Evolutionary conservation across 2,888 invertebrate species (phyloP), one percentile per base, ranked within the genome.

Genomic region (Temnothorax ravouxi): DNA sequence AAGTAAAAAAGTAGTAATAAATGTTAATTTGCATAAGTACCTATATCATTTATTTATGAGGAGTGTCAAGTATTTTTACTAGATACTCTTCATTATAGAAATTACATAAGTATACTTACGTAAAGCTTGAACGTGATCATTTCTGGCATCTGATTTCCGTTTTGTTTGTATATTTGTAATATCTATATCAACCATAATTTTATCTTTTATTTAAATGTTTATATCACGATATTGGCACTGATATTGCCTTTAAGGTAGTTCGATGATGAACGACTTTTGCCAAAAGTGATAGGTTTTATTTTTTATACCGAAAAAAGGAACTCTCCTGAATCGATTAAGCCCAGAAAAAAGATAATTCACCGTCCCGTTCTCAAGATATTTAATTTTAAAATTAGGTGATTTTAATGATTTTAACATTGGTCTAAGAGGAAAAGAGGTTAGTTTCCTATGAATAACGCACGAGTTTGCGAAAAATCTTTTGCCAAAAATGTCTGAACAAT

Each of bases 1-100:
- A 38, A n/a, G 34, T 25, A 21, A 52, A 71, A 34, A n/a, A n/a
- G 25, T n/a, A 34, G 18, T 34, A 71, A 71, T 34, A 9, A 52
- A 66, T 44, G 15, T 69, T n/a, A 67, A 62, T 62, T 62, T 62
- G n/a, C 38, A 34, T 62, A 64, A 64, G 41, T 66, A 66, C 5
- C 21, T 13, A 21, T 62, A 18, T 11, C 38, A 1, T 38, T 59
- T 34, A n/a, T 62, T n/a, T 62, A n/a, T 11, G 5, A n/a, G n/a
- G 8, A 62, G 0, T 62, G 38, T 38, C n/a, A 15, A 61, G 34
- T n/a, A 62, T 38, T 62, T 62, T 62, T 38, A 62, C 9, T 34
- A 15, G 3, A 18, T 34, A 41, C 8, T 41, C 41, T 41, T 34
- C 6, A 59, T 34, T 18, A 9, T 0, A 18, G n/a, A 38, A 38